These are phyloP conservation scores for Pogonomyrmex californicus DNA, from an alignment of 1,140 invertebrate species.

Conservation along the genomic window DNA sequence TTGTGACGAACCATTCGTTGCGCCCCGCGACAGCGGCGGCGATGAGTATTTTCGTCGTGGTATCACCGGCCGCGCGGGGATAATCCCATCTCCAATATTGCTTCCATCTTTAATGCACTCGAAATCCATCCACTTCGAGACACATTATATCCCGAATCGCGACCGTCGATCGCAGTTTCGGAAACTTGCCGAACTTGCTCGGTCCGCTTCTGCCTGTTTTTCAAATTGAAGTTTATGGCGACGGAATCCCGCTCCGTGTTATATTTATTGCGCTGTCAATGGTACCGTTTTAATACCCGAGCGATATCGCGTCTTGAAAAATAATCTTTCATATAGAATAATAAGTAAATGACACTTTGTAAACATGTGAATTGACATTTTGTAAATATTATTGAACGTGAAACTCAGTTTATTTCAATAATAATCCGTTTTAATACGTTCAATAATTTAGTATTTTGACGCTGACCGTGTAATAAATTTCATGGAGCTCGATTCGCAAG, in stretches of 20 bases:
- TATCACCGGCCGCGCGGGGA: slow-evolving; percentile 64
- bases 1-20: slow-evolving; percentile 64
- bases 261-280: slow-evolving; percentile 31
- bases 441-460: neutral
- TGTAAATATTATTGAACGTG: neutral
- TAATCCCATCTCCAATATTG: slow-evolving; percentile 74
- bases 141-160: slow-evolving; percentile 25
- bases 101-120: slow-evolving; percentile 74
- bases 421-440: neutral
- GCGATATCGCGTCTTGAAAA: neutral
- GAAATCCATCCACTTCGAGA: slow-evolving; percentile 66
- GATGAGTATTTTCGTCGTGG: slow-evolving; percentile 68
- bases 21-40: slow-evolving; percentile 23
- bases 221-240: slow-evolving; percentile 33
- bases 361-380: neutral
- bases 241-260: neutral
- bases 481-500: neutral
- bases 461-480: neutral
- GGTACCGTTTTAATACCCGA: neutral
- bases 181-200: neutral
- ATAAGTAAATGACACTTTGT: neutral
- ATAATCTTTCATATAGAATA: neutral
- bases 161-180: slow-evolving; percentile 41
- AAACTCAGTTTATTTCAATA: neutral
- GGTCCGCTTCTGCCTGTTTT: neutral